Evolutionary conservation across 2,113 vertebrate genomes (phyloP).

Genomic region (Amphilophus citrinellus): DNA sequence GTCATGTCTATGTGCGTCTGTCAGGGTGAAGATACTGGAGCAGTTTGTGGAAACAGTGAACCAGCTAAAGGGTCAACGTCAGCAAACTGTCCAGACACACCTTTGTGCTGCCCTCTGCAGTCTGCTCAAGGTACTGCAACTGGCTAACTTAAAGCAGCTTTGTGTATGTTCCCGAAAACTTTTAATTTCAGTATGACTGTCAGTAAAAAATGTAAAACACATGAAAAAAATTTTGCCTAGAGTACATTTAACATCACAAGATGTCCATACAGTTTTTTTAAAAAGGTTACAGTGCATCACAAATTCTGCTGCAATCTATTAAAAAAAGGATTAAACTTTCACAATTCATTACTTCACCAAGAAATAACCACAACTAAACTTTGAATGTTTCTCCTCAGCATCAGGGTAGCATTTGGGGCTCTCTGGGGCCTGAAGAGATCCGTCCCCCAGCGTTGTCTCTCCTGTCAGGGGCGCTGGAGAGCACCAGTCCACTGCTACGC

Average conservation of each 20-base stretch:
- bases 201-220: neutral
- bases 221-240: neutral
- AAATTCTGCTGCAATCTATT: neutral
- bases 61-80: conserved; percentile 89
- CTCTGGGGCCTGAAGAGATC: conserved; percentile 86
- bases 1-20: neutral
- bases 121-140: conserved; percentile 86
- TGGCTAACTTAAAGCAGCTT: neutral
- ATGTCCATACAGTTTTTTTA: neutral
- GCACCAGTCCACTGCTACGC: conserved; percentile 84
- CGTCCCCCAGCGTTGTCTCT: conserved; percentile 83
- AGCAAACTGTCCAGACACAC: conserved; percentile 87
- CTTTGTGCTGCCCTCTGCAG: conserved; percentile 88
- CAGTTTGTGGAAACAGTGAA: conserved; percentile 88
- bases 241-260: neutral
- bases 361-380: neutral
- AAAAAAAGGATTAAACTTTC: neutral
- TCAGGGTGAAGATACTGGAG: conserved; percentile 87
- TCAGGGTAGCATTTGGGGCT: conserved; percentile 72
- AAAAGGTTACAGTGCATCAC: neutral
- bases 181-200: no score
- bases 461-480: conserved; percentile 89
- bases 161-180: neutral
- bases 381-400: conserved; percentile 35
- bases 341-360: neutral